Base-by-base conservation (phyloP, 2,797 vertebrate genomes). In the Gorsachius magnificus region DNA sequence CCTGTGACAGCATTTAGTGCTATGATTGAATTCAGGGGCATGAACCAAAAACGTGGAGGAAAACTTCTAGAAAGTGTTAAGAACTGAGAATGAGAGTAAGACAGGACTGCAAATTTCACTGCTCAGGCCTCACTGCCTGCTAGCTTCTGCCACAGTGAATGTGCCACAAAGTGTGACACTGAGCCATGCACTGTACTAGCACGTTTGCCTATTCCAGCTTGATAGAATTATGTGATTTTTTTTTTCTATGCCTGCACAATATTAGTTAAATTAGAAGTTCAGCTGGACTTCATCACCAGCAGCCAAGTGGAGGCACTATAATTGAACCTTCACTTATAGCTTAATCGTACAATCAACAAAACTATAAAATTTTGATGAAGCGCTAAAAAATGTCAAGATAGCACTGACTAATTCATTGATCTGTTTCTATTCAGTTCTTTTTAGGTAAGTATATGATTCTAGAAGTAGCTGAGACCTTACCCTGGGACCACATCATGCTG, bases 41-140 rank as follows among this genome's bases (percentile, higher is more conserved):
- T 24, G 21, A 90, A 90, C 4, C 4, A 57, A 93, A 78, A 71
- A 7, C 3, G 1, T 6, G n/a, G 11, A 88, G 21, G 29, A 75
- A 88, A 90, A 43, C 11, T 51, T 79, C 3, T 10, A 25, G 8
- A 11, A 57, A 69, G 3, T 25, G 38, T 5, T 21, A 61, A 87
- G 63, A 83, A 54, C 11, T 48, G 36, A 72, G 36, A 72, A 58
- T 8, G 21, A 65, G 65, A 43, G 16, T 45, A 65, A 56, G 53
- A 45, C 19, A 61, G 77, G 33, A 5, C 16, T 64, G 10, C 24
- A 56, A 25, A 63, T 74, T 33, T 85, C 38, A 26, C 25, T 36
- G 41, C 51, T 87, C 16, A 41, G n/a, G 33, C 43, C 29, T 85
- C 41, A 12, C 0, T 0, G 0, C 19, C 33, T 82, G 10, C 7